phyloP scores from a whole-genome alignment of 2,888 invertebrate species.

The Endotricha flammealis region DNA sequence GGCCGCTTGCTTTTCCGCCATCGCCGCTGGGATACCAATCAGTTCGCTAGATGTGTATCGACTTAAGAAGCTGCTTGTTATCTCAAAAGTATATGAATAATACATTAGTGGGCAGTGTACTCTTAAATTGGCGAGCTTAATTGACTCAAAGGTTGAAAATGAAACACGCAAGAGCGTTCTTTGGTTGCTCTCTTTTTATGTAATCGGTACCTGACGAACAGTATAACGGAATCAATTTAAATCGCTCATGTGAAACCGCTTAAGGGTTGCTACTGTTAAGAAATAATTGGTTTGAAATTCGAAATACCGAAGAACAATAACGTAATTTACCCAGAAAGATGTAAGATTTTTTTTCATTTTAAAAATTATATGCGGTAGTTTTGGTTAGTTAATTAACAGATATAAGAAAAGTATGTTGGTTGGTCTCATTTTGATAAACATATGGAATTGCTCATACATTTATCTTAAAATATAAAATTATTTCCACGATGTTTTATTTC shows the following conservation, averaged over 20 bases:
- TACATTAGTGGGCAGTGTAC: slow-evolving; percentile 67
- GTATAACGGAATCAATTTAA: slow-evolving; percentile 50
- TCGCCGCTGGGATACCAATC: slow-evolving; percentile 55
- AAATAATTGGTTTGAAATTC: slow-evolving; percentile 19
- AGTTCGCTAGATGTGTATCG: slow-evolving; percentile 74
- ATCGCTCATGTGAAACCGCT: slow-evolving; percentile 42
- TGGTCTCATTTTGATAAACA: no score
- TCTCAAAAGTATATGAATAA: slow-evolving; percentile 78
- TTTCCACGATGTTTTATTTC: no score
- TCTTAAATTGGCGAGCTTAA: slow-evolving; percentile 75
- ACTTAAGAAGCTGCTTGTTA: slow-evolving; percentile 72
- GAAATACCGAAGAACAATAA: no score
- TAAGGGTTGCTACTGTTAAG: slow-evolving; percentile 36
- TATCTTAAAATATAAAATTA: no score
- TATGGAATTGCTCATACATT: no score
- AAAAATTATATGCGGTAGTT: no score
- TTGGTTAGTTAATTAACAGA: no score
- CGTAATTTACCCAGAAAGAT: no score
- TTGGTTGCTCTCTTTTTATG: slow-evolving; percentile 49
- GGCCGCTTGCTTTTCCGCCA: slow-evolving; percentile 39
- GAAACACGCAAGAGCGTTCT: slow-evolving; percentile 42
- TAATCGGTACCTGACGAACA: slow-evolving; percentile 32
- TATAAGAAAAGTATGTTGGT: no score
- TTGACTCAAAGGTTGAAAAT: slow-evolving; percentile 74
- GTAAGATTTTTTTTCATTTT: no score